Evolutionary conservation across 2,797 vertebrate species (phyloP), one percentile per base, ranked within the genome.

Genomic region (Allobates femoralis): DNA sequence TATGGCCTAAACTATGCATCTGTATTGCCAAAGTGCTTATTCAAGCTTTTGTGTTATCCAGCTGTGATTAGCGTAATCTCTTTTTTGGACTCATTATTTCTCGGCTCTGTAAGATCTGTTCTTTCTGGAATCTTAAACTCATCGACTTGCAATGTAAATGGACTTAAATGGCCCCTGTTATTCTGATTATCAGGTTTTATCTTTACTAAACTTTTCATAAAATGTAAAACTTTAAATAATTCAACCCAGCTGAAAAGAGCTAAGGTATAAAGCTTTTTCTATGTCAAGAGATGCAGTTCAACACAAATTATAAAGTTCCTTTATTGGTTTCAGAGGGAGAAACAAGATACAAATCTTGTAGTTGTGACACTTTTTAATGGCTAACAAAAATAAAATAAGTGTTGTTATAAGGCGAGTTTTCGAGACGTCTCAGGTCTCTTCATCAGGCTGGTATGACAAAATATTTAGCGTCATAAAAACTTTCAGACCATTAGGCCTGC

Each of bases 1-100:
- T 23, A 71, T 71, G 67, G 46, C 67, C 21, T 41, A 21, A 71
- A n/a, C 67, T 71, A 71, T 71, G 67, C 67, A 71, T 79, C 76
- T 60, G 5, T 37, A 32, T 58, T 58, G 67, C 67, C 67, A 55
- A 77, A 55, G 53, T 77, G 67, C 34, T 41, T 71, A 41, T 41
- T 71, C 34, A 37, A 41, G 34, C 67, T n/a, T 71, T 71, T n/a
- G 34, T 46, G 19, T 71, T 71, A 71, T 71, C 34, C 67, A 41
- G 67, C 67, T 11, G 32, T 37, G 34, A 71, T 71, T 71, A 71
- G 21, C 0, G 10, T 71, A 71, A 71, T 71, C 67, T 37, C 34
- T 71, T 71, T 41, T 34, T 71, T 71, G 37, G 67, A 46, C 21
- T 71, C 37, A 23, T n/a, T 71, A 41, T 19, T 21, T 46, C 34